Conservation (phyloP, 2,797 vertebrate genomes). For the Lophius americanus region DNA sequence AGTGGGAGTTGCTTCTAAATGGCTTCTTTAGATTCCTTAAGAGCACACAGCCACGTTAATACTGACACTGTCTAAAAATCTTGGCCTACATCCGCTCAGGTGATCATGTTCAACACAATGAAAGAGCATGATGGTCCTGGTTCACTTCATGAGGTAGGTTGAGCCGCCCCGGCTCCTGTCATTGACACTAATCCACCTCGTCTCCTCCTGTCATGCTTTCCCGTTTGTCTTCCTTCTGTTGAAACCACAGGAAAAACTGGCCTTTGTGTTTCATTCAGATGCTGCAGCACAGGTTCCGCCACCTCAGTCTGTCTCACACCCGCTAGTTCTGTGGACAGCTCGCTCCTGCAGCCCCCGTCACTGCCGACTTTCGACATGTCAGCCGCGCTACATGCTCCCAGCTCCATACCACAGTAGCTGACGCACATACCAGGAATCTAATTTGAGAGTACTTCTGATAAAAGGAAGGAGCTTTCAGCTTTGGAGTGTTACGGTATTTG, state of each 20-base stretch:
- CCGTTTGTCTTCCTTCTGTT: constrained; percentile 3
- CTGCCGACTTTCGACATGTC: constrained; percentile 1
- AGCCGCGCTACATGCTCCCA: background rate
- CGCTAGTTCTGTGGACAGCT: constrained; percentile 24
- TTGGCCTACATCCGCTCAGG: constrained; percentile 1
- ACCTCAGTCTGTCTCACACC: constrained; percentile 47
- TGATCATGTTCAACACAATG: background rate
- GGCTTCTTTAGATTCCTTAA: constrained; percentile 19
- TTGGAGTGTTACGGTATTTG: constrained; percentile 8
- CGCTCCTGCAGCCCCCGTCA: constrained; percentile 36
- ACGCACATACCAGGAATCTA: background rate
- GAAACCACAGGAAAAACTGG: background rate
- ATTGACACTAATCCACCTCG: background rate
- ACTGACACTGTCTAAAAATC: constrained; percentile 3
- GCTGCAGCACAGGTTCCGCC: constrained; percentile 72
- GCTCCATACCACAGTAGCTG: background rate
- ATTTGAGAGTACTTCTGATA: constrained; percentile 18
- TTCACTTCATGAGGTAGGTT: too few relatives aligned
- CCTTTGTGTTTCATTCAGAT: constrained; percentile 6
- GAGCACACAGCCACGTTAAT: constrained; percentile 18
- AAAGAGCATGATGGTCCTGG: too few relatives aligned
- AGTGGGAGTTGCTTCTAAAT: constrained; percentile 17
- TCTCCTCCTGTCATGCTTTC: constrained; percentile 9
- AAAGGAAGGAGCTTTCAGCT: background rate
- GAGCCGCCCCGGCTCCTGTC: too few relatives aligned